Percentiles rank a stretch among this genome's conserved stretches.
These are phyloP conservation scores for Acrobasis suavella DNA, from an alignment of 2,888 invertebrate genomes.

Conservation along the genomic window DNA sequence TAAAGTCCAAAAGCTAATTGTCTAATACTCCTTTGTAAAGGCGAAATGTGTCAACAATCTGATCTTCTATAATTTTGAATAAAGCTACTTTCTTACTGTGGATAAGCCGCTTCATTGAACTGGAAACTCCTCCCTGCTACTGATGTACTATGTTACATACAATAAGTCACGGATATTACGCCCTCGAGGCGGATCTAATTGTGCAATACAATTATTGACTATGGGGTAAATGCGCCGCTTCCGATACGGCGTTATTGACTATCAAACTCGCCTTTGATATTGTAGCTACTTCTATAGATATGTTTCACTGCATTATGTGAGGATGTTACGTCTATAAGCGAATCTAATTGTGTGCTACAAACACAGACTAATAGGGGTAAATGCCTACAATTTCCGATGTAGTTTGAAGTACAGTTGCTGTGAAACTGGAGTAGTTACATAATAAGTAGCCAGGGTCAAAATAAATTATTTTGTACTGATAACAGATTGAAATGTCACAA, in stretches of 20 bases:
- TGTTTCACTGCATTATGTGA: background rate
- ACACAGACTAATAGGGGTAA: background rate
- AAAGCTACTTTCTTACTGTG: slow-evolving; percentile 6
- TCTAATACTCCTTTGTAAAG: no score
- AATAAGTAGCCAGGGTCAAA: no score
- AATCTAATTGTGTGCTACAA: background rate
- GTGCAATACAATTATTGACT: slow-evolving; percentile 11
- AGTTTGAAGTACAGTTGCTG: no score
- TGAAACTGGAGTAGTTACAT: no score
- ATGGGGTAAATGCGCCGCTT: slow-evolving; percentile 9
- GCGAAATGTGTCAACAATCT: no score
- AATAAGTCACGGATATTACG: slow-evolving; percentile 5
- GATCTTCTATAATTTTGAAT: no score
- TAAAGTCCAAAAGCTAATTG: no score
- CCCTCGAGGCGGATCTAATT: slow-evolving; percentile 9
- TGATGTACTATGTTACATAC: background rate
- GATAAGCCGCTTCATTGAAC: slow-evolving; percentile 16
- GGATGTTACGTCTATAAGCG: background rate
- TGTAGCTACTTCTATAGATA: background rate
- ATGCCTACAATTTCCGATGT: no score
- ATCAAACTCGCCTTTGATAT: background rate
- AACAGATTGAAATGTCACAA: no score
- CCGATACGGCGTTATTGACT: background rate
- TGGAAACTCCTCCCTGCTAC: slow-evolving; percentile 7
- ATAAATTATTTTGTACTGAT: no score